phyloP scores from a whole-genome alignment of 2,113 vertebrate species.

The Osmerus eperlanus region DNA sequence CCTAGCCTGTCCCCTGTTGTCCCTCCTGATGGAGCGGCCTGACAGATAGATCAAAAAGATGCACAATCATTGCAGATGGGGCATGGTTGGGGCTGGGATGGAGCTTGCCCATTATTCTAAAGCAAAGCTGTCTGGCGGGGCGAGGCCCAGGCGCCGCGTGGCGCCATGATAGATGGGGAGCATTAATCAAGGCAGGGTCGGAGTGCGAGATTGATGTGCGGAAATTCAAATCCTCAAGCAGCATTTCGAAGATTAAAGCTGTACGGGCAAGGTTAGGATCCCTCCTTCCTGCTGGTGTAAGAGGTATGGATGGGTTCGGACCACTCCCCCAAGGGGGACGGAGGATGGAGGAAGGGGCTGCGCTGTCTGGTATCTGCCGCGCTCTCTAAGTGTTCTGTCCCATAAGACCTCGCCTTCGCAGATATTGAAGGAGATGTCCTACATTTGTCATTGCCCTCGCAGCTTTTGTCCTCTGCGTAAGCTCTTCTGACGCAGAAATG shows the following conservation, averaged over 20 bases:
- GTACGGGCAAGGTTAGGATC: constrained; percentile 62
- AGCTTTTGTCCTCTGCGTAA: constrained; percentile 29
- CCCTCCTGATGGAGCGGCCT: constrained; percentile 59
- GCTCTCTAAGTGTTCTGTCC: constrained; percentile 30
- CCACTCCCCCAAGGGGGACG: constrained; percentile 7
- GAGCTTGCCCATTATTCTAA: constrained; percentile 74
- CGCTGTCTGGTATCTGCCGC: constrained; percentile 17
- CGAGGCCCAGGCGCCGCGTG: constrained; percentile 62
- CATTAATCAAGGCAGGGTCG: constrained; percentile 72
- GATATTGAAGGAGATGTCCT: constrained; percentile 36
- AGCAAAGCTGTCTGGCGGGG: constrained; percentile 69
- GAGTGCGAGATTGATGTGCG: constrained; percentile 70
- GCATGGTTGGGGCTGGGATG: constrained; percentile 54
- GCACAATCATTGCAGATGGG: constrained; percentile 61
- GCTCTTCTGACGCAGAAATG: background rate
- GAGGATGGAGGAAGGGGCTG: constrained; percentile 11
- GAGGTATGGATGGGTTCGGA: constrained; percentile 34
- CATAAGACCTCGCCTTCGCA: constrained; percentile 17
- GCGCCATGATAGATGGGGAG: constrained; percentile 71
- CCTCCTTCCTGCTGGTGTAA: constrained; percentile 43
- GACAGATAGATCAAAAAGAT: constrained; percentile 69
- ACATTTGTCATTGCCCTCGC: constrained; percentile 51
- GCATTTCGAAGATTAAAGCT: constrained; percentile 75
- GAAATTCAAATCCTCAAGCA: constrained; percentile 75
- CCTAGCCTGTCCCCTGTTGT: constrained; percentile 57